These are phyloP conservation scores for Megaceryle alcyon DNA, from an alignment of 2,797 vertebrate genomes.

Conservation along the genomic window DNA sequence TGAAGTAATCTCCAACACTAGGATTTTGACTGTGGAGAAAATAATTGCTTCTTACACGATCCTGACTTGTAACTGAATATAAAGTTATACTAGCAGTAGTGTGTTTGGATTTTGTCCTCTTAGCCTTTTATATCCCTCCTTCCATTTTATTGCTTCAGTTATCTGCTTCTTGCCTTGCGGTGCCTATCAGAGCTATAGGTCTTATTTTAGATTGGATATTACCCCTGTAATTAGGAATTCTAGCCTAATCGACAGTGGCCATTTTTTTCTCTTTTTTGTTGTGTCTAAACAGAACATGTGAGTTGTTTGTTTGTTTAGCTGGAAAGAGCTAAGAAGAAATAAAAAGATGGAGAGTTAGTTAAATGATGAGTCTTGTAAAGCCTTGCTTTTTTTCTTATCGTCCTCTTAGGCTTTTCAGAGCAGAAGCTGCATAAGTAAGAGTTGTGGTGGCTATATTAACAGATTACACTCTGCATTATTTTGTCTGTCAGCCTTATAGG, in stretches of 20 bases:
- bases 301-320: not conserved
- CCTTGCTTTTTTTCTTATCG: not conserved
- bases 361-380: not conserved
- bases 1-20: constrained; percentile 37
- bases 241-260: not conserved
- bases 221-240: not conserved
- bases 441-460: not conserved
- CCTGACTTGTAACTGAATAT: constrained; percentile 34
- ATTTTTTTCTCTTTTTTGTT: not conserved
- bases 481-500: not conserved
- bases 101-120: not conserved
- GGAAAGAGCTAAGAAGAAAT: not conserved
- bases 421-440: not conserved
- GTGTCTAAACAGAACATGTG: not conserved
- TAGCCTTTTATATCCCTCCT: not conserved
- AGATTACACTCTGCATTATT: not conserved
- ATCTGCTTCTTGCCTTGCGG: not conserved
- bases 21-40: constrained; percentile 47
- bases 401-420: not conserved
- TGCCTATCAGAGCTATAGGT: not conserved
- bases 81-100: not conserved
- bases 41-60: constrained; percentile 57
- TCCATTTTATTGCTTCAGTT: not conserved
- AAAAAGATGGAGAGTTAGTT: not conserved
- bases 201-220: not conserved